phyloP scores from a whole-genome alignment of 2,888 invertebrate species.

The Eudasyphora cyanicolor region DNA sequence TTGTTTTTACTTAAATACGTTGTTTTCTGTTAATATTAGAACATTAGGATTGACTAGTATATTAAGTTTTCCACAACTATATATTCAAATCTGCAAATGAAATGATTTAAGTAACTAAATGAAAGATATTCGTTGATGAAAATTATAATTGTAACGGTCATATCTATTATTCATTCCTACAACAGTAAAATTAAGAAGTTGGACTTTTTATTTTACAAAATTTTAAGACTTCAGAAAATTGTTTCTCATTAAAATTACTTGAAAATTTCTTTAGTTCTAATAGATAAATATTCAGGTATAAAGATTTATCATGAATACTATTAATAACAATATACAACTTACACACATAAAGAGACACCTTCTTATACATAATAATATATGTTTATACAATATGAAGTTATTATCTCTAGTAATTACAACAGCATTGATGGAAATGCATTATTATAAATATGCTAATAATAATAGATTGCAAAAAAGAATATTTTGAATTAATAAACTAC shows the following conservation, averaged over 20 bases:
- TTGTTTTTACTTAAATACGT: conserved; percentile 34
- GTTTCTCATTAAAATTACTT: conserved; percentile 28
- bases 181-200: conserved; percentile 44
- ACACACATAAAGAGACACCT: not conserved
- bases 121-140: conserved; percentile 29
- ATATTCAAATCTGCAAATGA: conserved; percentile 2
- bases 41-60: conserved; percentile 41
- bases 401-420: conserved; percentile 30
- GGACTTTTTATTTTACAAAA: conserved; percentile 39
- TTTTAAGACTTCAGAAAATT: conserved; percentile 15
- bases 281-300: conserved; percentile 49
- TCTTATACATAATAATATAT: conserved; percentile 21
- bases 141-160: conserved; percentile 10
- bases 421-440: conserved; percentile 49
- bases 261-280: conserved; percentile 49
- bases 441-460: conserved; percentile 39
- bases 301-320: conserved; percentile 13
- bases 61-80: conserved; percentile 24
- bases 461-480: conserved; percentile 49
- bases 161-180: conserved; percentile 49
- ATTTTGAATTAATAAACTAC: conserved; percentile 53
- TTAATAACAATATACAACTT: conserved; percentile 17
- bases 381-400: conserved; percentile 12
- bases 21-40: conserved; percentile 40
- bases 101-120: conserved; percentile 25